Base-by-base conservation (phyloP, 1,140 invertebrate species). In the Macrobrachium nipponense region DNA sequence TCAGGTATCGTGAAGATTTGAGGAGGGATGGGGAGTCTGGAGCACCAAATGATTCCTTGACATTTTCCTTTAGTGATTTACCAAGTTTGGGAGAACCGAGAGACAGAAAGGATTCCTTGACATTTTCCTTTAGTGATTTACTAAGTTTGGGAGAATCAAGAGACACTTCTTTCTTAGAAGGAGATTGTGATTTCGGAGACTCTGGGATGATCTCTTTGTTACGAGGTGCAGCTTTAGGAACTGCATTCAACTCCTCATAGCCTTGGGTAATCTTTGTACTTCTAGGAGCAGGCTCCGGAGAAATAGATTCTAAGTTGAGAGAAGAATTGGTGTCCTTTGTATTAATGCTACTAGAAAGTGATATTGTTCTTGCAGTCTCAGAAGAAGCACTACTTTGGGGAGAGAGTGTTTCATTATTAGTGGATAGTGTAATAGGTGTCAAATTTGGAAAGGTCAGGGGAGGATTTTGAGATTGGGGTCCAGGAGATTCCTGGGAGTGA, bases 381-480 rank as follows among this genome's bases (percentile, higher is more conserved):
- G 84, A 73, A n/a, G 77, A 86, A 60, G 77, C 68, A 64, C 64
- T 80, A 27, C 61, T 66, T 3, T 36, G 68, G 7, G 70, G 61
- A 44, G 80, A 82, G 15, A 23, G 36, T 5, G 68, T 12, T 61
- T 82, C 58, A 72, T 72, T 80, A 43, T 86, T 62, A 18, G 59
- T 51, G 18, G 59, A 23, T 20, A 86, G 68, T 20, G 59, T 86
- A 51, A 86, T 86, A n/a, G 84, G 84, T 12, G 84, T 86, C 5
- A 86, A 68, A 58, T 86, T 86, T 27, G 84, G 77, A 60, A 86
- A 86, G 20, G 78, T 80, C 43, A 86, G 60, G 23, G 77, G 58
- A 23, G 84, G 58, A 11, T 60, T 62, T 18, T n/a, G 59, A 18
- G 70, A 3, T 5, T 12, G 43, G 6, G 82, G 76, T 6, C 75